phyloP scores from a whole-genome alignment of 2,113 vertebrate genomes.

The Xiphophorus couchianus region DNA sequence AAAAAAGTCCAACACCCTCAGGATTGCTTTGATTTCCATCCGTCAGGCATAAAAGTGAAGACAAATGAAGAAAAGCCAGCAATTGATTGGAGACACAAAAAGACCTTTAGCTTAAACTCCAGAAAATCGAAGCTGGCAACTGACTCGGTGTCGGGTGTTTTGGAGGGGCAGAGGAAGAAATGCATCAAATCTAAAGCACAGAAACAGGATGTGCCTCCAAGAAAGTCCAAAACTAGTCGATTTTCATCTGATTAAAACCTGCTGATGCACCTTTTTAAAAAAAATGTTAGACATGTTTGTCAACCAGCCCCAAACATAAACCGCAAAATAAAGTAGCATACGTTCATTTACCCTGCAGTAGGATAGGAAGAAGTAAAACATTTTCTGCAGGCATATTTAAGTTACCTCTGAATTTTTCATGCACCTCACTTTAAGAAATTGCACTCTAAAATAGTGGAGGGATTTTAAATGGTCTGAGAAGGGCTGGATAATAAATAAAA shows the following conservation, averaged over 20 bases:
- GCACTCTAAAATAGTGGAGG: too few species aligned
- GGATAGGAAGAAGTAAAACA: not conserved
- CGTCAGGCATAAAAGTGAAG: conserved; percentile 37
- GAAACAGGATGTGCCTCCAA: not conserved
- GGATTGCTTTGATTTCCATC: conserved; percentile 27
- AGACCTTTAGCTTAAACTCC: conserved; percentile 14
- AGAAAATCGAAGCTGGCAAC: conserved; percentile 32
- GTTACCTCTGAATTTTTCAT: too few species aligned
- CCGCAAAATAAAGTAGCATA: too few species aligned
- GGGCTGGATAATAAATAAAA: too few species aligned
- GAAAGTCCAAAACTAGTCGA: conserved; percentile 13
- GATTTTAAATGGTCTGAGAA: too few species aligned
- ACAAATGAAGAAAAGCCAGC: conserved; percentile 8
- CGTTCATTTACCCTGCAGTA: too few species aligned
- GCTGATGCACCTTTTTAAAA: not conserved
- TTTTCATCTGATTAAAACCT: not conserved
- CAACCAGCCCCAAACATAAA: not conserved
- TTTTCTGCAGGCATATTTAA: not conserved
- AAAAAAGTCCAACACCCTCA: not conserved
- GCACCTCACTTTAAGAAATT: too few species aligned
- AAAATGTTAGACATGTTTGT: not conserved
- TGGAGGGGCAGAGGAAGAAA: not conserved
- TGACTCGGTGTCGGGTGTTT: not conserved
- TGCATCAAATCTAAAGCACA: not conserved
- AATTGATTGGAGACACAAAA: conserved; percentile 16